Conservation (phyloP, 2,797 vertebrate species). For the Australoheros facetus region DNA sequence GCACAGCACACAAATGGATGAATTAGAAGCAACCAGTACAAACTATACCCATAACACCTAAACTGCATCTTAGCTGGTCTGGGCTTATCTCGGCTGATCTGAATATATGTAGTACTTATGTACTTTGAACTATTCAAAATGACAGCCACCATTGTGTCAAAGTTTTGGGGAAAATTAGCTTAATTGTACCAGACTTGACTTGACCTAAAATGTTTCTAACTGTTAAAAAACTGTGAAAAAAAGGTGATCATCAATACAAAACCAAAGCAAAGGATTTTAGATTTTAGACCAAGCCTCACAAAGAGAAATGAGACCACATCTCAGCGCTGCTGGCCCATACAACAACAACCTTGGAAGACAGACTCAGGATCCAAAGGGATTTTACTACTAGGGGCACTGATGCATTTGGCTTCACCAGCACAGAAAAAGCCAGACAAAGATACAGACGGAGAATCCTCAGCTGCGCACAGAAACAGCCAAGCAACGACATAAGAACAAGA, state of each 20-base stretch:
- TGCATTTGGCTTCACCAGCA: too few relatives aligned
- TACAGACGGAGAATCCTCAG: too few relatives aligned
- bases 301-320: neutral
- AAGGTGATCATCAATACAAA: neutral
- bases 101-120: neutral
- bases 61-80: neutral
- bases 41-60: too few relatives aligned
- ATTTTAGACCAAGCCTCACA: too few relatives aligned
- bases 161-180: too few relatives aligned
- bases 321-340: neutral
- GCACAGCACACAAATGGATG: neutral
- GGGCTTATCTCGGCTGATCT: neutral
- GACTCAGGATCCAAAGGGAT: neutral
- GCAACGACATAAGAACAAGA: too few relatives aligned
- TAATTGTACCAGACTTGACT: neutral
- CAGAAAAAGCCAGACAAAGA: too few relatives aligned
- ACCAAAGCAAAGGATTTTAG: neutral
- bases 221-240: neutral
- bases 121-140: neutral
- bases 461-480: too few relatives aligned
- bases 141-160: neutral
- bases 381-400: too few relatives aligned
- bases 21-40: neutral
- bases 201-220: neutral
- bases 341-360: neutral